Evolutionary conservation across 1,140 invertebrate genomes (phyloP).

Genomic region (Goniozus legneri): DNA sequence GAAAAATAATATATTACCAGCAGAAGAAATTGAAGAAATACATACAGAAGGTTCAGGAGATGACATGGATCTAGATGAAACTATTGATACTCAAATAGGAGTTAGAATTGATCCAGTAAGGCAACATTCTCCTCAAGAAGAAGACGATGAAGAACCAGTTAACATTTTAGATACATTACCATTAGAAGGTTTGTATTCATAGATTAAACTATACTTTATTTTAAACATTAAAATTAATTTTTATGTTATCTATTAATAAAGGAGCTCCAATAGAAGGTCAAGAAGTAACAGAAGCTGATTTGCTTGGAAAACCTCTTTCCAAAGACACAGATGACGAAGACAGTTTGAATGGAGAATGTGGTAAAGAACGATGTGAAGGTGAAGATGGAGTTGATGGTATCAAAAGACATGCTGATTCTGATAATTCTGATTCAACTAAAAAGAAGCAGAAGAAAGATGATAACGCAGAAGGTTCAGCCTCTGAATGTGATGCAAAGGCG

Average conservation of each 20-base stretch:
- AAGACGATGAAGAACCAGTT: constrained; percentile 41
- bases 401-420: constrained; percentile 37
- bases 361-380: constrained; percentile 34
- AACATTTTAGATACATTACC: constrained; percentile 51
- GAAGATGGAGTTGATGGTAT: constrained; percentile 37
- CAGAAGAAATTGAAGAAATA: constrained; percentile 43
- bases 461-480: constrained; percentile 28
- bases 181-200: constrained; percentile 39
- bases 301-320: constrained; percentile 40
- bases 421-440: constrained; percentile 33
- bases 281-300: constrained; percentile 47
- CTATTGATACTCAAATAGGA: constrained; percentile 50
- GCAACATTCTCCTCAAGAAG: constrained; percentile 29
- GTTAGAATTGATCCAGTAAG: constrained; percentile 43
- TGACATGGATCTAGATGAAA: constrained; percentile 53
- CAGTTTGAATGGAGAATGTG: constrained; percentile 41
- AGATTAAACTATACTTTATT: background rate
- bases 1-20: constrained; percentile 30
- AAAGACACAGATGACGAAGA: constrained; percentile 47
- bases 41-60: constrained; percentile 48
- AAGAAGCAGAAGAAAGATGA: constrained; percentile 47
- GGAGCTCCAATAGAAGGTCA: constrained; percentile 50
- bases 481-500: constrained; percentile 51
- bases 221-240: background rate
- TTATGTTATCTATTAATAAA: constrained; percentile 13